Base-by-base conservation (phyloP, 2,888 invertebrate genomes). In the Drosophila koepferae region DNA sequence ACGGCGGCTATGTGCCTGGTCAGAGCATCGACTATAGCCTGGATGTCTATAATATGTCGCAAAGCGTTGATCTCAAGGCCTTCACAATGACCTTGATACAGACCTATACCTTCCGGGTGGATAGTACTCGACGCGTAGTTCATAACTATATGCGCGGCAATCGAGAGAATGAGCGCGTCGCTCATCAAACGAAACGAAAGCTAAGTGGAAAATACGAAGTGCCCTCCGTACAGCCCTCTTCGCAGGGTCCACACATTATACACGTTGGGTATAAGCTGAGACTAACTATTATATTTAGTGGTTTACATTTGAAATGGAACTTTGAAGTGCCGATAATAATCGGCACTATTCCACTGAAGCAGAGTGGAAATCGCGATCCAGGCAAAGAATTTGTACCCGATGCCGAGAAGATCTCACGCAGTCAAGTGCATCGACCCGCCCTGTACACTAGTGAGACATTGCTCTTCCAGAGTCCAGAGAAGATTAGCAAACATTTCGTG, bases 281-380 rank as follows among this genome's bases (percentile, higher is more conserved):
- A 10, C 3, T 58, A 2, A 23, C 34, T 10, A 20, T 58, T 16
- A 12, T 58, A 1, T 23, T 58, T 10, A 16, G 2, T 0, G 58
- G 58, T 10, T 6, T 40, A 0, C 58, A 58, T 16, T 2, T 58
- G 16, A 58, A 58, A 6, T 58, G 58, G 58, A 58, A 58, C 2
- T 16, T 58, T 6, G 44, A 44, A 1, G 44, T 34, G 20, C 58
- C 58, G 10, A 58, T 58, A 3, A 58, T 34, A 0, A 58, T 58
- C 18, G 58, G 58, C 18, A 58, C 58, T 0, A 18, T 44, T 10
- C 58, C 58, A 16, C 10, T 58, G 16, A 20, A 16, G 0, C 3
- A 36, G 12, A 58, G 58, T 9, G 58, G 34, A 0, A 9, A 10
- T 20, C 6, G 1, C 10, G 16, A 12, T 1, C 0, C 34, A 0